Conservation (phyloP, 1,140 invertebrate genomes). For the Trichonephila inaurata region DNA sequence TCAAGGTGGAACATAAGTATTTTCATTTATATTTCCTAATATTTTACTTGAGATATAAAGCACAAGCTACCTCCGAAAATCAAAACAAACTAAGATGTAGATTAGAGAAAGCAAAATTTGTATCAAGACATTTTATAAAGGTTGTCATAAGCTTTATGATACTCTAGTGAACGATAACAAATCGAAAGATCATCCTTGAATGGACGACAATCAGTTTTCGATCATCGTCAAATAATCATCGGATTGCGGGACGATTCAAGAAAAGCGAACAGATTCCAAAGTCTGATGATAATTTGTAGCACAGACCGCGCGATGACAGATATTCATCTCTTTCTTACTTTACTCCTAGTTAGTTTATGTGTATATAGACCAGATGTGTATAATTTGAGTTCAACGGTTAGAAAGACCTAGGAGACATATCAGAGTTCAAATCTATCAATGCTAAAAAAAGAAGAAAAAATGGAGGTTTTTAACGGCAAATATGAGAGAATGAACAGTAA, state of each 20-base stretch:
- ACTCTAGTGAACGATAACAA: background rate
- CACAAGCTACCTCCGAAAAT: background rate
- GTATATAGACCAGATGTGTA: background rate
- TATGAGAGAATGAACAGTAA: background rate
- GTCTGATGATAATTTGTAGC: background rate
- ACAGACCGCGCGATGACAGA: background rate
- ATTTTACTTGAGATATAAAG: background rate
- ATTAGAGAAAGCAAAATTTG: slow-evolving; percentile 38
- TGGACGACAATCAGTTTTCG: background rate
- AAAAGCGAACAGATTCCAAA: slow-evolving; percentile 19
- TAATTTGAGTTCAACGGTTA: slow-evolving; percentile 18
- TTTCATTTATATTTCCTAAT: no score
- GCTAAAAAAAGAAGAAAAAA: background rate
- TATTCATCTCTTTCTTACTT: background rate
- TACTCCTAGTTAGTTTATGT: background rate
- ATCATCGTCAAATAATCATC: slow-evolving; percentile 29
- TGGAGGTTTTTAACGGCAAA: background rate
- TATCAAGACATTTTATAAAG: slow-evolving; percentile 5
- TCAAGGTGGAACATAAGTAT: no score
- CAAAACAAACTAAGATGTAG: background rate
- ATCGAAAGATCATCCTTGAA: slow-evolving; percentile 35
- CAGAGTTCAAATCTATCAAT: background rate
- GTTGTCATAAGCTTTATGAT: background rate
- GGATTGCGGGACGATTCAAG: background rate
- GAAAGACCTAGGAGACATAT: background rate